Percentiles rank a stretch among this genome's conserved stretches.
Conservation (phyloP, 2,888 invertebrate species). For the Agonum fuliginosum region DNA sequence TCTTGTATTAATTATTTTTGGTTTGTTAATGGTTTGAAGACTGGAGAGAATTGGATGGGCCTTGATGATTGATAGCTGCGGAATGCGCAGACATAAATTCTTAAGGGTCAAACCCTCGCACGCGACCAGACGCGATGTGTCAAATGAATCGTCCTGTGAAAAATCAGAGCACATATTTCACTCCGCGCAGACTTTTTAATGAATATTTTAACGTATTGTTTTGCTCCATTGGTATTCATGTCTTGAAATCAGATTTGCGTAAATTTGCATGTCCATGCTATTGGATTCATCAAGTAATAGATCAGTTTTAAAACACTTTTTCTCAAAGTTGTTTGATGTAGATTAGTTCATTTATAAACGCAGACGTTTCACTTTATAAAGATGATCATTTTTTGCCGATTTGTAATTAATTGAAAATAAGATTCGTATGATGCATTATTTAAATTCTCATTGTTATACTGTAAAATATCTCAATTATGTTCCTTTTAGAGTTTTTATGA, state of each 20-base stretch:
- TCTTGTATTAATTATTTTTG: constrained; percentile 25
- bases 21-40: not conserved
- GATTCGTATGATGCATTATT: too few relatives aligned
- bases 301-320: constrained; percentile 5
- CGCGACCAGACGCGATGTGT: constrained; percentile 7
- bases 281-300: constrained; percentile 28
- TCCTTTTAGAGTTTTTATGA: too few relatives aligned
- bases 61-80: constrained; percentile 13
- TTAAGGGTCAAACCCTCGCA: constrained; percentile 36
- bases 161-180: constrained; percentile 15
- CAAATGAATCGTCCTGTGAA: constrained; percentile 34
- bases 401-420: too few relatives aligned
- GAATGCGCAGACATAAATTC: constrained; percentile 21
- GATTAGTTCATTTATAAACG: too few relatives aligned
- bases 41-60: not conserved
- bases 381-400: too few relatives aligned
- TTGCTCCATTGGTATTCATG: constrained; percentile 31
- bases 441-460: too few relatives aligned
- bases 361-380: too few relatives aligned
- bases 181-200: constrained; percentile 12
- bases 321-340: not conserved
- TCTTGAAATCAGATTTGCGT: constrained; percentile 31
- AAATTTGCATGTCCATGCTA: constrained; percentile 26
- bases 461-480: too few relatives aligned
- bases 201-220: constrained; percentile 38